A percentile compares a stretch with the other conserved stretches of the same genome.
Conservation (phyloP, 2,888 invertebrate genomes). For the Emmelina monodactyla region DNA sequence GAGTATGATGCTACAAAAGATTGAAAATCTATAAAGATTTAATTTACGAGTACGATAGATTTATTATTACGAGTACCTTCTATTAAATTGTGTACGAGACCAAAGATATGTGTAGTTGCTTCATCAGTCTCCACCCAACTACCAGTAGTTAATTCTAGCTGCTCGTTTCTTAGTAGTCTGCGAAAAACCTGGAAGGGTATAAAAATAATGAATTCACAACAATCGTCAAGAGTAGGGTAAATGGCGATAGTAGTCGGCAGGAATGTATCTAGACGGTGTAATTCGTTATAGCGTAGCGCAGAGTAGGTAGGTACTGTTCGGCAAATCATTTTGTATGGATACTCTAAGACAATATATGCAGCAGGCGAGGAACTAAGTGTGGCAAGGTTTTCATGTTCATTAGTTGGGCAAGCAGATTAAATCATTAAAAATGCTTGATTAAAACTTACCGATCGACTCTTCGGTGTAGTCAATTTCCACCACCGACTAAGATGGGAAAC, state of each 20-base stretch:
- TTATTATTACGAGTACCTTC: no score
- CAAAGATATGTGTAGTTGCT: slow-evolving; percentile 85
- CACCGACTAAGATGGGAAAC: slow-evolving; percentile 48
- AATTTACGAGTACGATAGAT: no score
- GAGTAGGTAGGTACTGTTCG: no score
- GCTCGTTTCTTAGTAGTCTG: slow-evolving; percentile 77
- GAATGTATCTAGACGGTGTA: background rate
- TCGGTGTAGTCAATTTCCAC: slow-evolving; percentile 40
- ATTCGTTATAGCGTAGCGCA: no score
- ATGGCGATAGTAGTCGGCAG: background rate
- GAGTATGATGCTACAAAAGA: no score
- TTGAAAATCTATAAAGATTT: no score
- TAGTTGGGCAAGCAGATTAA: no score
- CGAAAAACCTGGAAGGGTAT: slow-evolving; percentile 67
- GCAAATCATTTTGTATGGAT: no score
- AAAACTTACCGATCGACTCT: slow-evolving; percentile 33
- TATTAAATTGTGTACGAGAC: slow-evolving; percentile 87
- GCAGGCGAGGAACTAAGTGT: no score
- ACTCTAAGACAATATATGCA: no score
- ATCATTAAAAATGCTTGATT: no score
- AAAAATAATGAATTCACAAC: background rate
- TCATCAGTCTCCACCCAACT: slow-evolving; percentile 97
- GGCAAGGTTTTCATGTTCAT: no score
- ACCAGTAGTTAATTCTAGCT: slow-evolving; percentile 90
- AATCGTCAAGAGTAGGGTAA: background rate